These are phyloP conservation scores for Babyrousa celebensis DNA, from an alignment of 2,797 vertebrate species.

Conservation along the genomic window DNA sequence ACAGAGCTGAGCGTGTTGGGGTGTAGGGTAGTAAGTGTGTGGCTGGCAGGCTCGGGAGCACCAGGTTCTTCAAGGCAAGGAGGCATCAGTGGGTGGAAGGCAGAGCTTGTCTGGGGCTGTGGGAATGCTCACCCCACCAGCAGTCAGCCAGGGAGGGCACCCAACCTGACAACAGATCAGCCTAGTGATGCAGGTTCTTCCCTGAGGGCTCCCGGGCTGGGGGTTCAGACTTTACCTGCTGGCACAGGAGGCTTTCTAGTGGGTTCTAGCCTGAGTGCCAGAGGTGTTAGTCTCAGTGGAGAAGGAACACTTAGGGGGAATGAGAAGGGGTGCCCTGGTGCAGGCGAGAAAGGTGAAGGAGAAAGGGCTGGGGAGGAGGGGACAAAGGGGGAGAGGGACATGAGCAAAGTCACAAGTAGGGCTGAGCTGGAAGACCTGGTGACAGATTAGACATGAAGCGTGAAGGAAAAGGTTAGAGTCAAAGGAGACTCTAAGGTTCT, in stretches of 20 bases:
- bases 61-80: neutral
- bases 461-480: constrained; percentile 78
- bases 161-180: neutral
- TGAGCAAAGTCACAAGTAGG: constrained; percentile 68
- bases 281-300: neutral
- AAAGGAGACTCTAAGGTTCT: constrained; percentile 37
- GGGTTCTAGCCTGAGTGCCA: neutral
- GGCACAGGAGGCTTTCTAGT: neutral
- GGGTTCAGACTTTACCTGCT: neutral
- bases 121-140: neutral
- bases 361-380: neutral
- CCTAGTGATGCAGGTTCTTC: neutral
- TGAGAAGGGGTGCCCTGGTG: neutral
- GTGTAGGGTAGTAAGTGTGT: neutral
- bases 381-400: constrained; percentile 22
- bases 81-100: neutral
- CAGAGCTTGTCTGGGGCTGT: neutral
- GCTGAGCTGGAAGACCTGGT: constrained; percentile 63
- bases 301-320: neutral
- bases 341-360: neutral
- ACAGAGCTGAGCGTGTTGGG: neutral
- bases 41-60: neutral
- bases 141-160: neutral
- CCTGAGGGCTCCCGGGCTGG: neutral
- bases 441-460: constrained; percentile 80